These are phyloP conservation scores for Macrosteles quadrilineatus DNA, from an alignment of 1,140 invertebrate genomes.

Conservation along the genomic window DNA sequence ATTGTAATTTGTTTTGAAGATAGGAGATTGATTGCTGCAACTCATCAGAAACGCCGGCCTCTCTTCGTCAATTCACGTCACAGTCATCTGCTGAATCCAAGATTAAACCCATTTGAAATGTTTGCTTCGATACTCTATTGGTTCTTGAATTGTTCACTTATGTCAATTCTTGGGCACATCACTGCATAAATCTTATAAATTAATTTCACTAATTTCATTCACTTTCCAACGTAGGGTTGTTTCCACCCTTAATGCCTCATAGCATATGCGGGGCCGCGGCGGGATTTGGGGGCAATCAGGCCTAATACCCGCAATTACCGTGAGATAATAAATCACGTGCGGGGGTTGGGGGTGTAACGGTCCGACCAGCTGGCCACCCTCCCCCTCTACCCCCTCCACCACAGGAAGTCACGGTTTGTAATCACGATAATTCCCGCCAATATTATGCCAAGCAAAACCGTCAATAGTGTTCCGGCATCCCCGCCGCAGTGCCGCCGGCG, in stretches of 20 bases:
- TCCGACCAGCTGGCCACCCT: slow-evolving; percentile 1
- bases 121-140: no score
- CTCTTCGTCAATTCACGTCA: no score
- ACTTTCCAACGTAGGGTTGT: no score
- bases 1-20: no score
- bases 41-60: no score
- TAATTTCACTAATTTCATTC: no score
- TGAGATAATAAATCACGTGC: slow-evolving; percentile 9
- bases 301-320: slow-evolving; percentile 13
- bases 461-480: not conserved
- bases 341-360: slow-evolving; percentile 7
- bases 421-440: slow-evolving; percentile 13
- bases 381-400: not conserved
- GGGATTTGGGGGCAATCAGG: slow-evolving; percentile 5
- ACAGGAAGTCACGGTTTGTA: slow-evolving; percentile 5
- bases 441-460: not conserved
- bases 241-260: not conserved
- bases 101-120: no score
- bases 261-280: not conserved
- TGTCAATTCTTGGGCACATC: no score
- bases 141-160: no score
- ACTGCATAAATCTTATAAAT: no score
- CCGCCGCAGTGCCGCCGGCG: not conserved
- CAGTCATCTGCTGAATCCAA: no score
- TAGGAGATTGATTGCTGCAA: no score